Base-by-base conservation (phyloP, 2,797 vertebrate species). In the Malacoctenus gilli region DNA sequence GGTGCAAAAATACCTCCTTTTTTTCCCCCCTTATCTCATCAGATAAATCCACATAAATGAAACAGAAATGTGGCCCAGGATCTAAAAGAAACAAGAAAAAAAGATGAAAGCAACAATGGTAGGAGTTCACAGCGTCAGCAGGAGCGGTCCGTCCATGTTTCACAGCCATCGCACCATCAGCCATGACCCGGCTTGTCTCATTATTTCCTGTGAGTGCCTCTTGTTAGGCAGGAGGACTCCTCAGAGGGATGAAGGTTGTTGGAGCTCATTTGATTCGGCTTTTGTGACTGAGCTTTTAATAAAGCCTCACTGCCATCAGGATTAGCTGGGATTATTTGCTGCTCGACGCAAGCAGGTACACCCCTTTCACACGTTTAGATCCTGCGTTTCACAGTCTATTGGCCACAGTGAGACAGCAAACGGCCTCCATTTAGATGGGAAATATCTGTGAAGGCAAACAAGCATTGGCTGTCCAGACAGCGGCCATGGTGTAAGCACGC, bases 281-380 rank as follows among this genome's bases (percentile, higher is more conserved):
- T 79, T 81, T 75, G 48, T 43, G 47, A 62, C 53, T 65, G 46
- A 77, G 63, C 70, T 69, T 56, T 79, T 72, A 72, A 73, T 28
- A 55, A 82, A 67, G 25, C 31, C 36, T 48, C 50, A 7, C 47
- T 48, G 40, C 47, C 44, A 62, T 68, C 55, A 54, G 82, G 79
- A 77, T 85, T 75, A 83, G 54, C 28, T 18, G 19, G 47, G 73
- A 82, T 77, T 69, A 72, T 77, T 43, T 52, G 39, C 18, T 59
- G 44, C 65, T 47, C 65, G 72, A 25, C 69, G 67, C 47, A 73
- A 77, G 68, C 59, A 77, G 68, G 71, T 77, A 21, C 43, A 75
- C 39, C 40, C n/a, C 43, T 49, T 30, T 15, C 36, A 40, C 15
- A 52, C 48, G 22, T 63, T 67, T 14, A 16, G 31, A 51, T 53